Evolutionary conservation across 2,797 vertebrate genomes (phyloP), one percentile per base, ranked within the genome.

Genomic region (Neosilurus hyrtlii): DNA sequence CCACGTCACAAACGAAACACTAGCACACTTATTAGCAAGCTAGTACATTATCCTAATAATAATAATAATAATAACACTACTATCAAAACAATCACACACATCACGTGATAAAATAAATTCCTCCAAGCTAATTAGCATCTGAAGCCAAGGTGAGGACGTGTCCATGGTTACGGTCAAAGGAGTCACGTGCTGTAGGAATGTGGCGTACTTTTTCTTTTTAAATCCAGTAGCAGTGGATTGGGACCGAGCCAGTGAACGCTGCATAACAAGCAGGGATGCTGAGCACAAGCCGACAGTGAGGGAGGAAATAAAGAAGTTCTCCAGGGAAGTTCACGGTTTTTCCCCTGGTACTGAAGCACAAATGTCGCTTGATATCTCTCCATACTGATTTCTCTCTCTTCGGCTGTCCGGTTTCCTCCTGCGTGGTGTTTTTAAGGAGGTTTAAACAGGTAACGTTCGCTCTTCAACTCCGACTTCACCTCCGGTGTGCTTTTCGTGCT

Each of bases 141-240:
- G 11, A 35, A 1, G 15, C 52, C 6, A 6, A 11, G 9, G 26
- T 12, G 54, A 59, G 18, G 74, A n/a, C 74, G 57, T 49, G 3
- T 9, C 57, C 57, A 61, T 61, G 74, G 74, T 62, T 24, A 62
- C 57, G 7, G 57, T 30, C 43, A 65, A 22, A 6, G 63, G 4
- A 35, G 51, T 80, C 63, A 80, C 79, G 79, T 80, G 52, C 8
- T 0, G 26, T 15, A 79, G 18, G 43, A 43, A 43, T 4, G 77
- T 37, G 65, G 18, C 20, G 65, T 57, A 12, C n/a, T 61, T 26
- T 10, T 22, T 2, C 1, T 18, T 43, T 68, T 56, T 57, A 56
- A 68, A n/a, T n/a, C 0, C 20, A 56, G 49, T 0, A n/a, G 79
- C 20, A 16, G 30, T 4, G 66, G 63, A 30, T 79, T 66, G 62